A percentile compares a stretch with the other conserved stretches of the same genome.
Conservation (phyloP, 2,888 invertebrate species). For the Zonitis immaculata region DNA sequence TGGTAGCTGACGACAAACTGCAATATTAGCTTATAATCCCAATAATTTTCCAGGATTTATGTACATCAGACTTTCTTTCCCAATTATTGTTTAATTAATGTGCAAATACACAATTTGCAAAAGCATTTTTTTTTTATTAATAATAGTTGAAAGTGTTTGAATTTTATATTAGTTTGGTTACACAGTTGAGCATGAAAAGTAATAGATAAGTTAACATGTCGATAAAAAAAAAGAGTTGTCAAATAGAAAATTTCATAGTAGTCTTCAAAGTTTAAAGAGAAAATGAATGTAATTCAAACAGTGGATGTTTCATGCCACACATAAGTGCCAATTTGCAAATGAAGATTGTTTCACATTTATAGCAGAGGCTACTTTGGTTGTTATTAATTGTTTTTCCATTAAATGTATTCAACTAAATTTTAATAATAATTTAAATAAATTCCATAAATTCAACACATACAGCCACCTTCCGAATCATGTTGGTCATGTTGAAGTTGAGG, state of each 20-base stretch:
- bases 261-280: neutral
- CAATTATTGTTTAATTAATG: conserved; percentile 15
- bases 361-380: conserved; percentile 41
- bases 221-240: too few relatives aligned
- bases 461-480: conserved; percentile 75
- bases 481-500: conserved; percentile 74
- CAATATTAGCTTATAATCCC: conserved; percentile 11
- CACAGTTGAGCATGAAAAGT: conserved; percentile 15
- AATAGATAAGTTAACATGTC: too few relatives aligned
- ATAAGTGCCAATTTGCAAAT: conserved; percentile 24
- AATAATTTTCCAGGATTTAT: conserved; percentile 11
- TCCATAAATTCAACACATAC: conserved; percentile 64
- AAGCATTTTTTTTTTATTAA: conserved; percentile 14
- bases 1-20: conserved; percentile 13
- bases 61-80: conserved; percentile 19
- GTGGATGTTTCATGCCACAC: conserved; percentile 22
- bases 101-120: conserved; percentile 19
- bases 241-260: neutral
- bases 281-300: conserved; percentile 18
- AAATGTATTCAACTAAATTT: conserved; percentile 17
- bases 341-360: conserved; percentile 41
- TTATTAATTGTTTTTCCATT: conserved; percentile 23
- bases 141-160: conserved; percentile 5
- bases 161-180: conserved; percentile 5
- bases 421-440: conserved; percentile 24